Base-by-base conservation (phyloP, 2,888 invertebrate species). In the Cosmopolites sordidus region DNA sequence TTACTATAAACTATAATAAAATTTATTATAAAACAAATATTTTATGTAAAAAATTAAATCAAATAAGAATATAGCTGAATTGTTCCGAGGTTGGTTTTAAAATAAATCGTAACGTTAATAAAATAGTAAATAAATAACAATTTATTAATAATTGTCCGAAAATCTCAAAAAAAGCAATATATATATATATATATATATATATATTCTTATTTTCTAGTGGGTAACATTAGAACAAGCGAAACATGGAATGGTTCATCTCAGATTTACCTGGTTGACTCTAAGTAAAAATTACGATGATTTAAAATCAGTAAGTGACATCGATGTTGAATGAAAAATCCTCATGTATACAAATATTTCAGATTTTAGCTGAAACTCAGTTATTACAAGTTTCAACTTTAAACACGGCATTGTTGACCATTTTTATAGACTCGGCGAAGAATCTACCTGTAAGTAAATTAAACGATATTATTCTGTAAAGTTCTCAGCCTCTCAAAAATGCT, bases 191-290 rank as follows among this genome's bases (percentile, higher is more conserved):
- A n/a, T n/a, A 42, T 33, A 42, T 18, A 46, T 6, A n/a, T 29
- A 44, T 40, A 11, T 15, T 17, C 18, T 47, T 48, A n/a, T 44
- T 48, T 73, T 73, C 33, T 73, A 96, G 93, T 97, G 98, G 96
- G 80, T 94, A 61, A 90, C 92, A 0, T 78, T 99, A 62, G 95
- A 97, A 73, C 89, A 93, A 74, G 95, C 94, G 6, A 95, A 94
- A 73, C 92, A 93, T 68, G 98, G 98, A 4, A 86, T 93, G 78
- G 81, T 99, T 0, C 93, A 96, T 69, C 74, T 98, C 47, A 85
- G 92, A 45, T 78, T 95, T 46, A 86, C 87, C 4, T 99, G 98
- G 98, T 82, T 95, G 62, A 82, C 85, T 49, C 78, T 97, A 48
- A 84, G 87, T 45, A 76, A 83, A 29, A 81, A 87, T 66, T 75